Percentiles rank a stretch among this genome's conserved stretches.
Conservation (phyloP, 2,888 invertebrate species). For the Xanthorhoe designata region DNA sequence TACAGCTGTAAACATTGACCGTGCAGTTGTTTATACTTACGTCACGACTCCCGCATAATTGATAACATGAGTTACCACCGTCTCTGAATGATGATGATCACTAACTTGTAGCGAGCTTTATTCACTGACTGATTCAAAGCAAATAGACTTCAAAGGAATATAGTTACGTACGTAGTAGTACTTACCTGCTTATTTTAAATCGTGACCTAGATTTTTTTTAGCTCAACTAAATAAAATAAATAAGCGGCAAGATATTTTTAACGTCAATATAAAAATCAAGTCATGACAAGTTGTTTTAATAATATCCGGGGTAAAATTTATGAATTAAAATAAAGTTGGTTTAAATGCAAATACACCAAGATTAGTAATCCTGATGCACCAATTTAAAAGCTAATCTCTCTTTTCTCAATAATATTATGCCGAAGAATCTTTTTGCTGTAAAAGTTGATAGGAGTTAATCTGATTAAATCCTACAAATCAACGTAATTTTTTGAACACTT, state of each 20-base stretch:
- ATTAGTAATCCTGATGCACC: background rate
- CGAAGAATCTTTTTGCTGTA: no score
- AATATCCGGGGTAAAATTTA: background rate
- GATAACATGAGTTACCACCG: conserved; percentile 17
- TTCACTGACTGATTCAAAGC: background rate
- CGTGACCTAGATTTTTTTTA: background rate
- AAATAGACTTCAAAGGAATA: conserved; percentile 1
- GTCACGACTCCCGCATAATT: conserved; percentile 35
- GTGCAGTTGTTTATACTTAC: conserved; percentile 39
- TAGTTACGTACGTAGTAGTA: background rate
- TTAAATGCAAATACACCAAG: background rate
- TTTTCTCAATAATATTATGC: no score
- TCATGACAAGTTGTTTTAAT: background rate
- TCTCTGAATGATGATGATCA: background rate
- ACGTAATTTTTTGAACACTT: background rate
- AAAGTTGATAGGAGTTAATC: background rate
- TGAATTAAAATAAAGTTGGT: background rate
- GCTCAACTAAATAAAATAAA: background rate
- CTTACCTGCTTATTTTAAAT: conserved; percentile 6
- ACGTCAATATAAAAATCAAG: background rate
- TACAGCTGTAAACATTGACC: conserved; percentile 44
- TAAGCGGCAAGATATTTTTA: background rate
- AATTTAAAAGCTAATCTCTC: no score
- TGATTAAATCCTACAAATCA: background rate
- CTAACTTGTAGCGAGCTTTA: conserved; percentile 11